phyloP scores from a whole-genome alignment of 2,888 invertebrate genomes.

The Lithophane ornitopus region DNA sequence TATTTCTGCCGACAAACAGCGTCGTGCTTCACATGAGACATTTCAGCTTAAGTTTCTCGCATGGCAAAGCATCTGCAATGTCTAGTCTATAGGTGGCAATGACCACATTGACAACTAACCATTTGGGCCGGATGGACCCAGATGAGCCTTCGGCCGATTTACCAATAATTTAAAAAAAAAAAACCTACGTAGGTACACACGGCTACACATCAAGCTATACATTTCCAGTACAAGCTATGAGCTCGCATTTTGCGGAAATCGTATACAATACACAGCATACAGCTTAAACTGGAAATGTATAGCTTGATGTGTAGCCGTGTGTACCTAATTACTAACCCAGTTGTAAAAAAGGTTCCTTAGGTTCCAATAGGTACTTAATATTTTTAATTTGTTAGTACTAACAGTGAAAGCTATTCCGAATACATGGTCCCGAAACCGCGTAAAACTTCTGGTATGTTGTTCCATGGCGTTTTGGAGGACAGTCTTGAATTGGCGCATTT shows the following conservation, averaged over 20 bases:
- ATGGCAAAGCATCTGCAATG: too few relatives aligned
- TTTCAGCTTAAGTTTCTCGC: not conserved
- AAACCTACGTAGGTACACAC: too few relatives aligned
- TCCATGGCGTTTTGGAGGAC: constrained; percentile 74
- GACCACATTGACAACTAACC: not conserved
- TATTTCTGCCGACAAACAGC: not conserved
- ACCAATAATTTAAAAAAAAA: too few relatives aligned
- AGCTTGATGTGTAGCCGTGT: too few relatives aligned
- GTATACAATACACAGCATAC: too few relatives aligned
- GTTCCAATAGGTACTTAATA: not conserved
- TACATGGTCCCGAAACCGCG: constrained; percentile 75
- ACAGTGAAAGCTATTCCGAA: constrained; percentile 77
- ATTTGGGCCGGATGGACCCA: not conserved
- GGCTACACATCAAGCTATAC: too few relatives aligned
- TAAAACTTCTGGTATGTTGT: constrained; percentile 73
- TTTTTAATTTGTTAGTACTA: constrained; percentile 49
- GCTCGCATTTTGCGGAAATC: too few relatives aligned
- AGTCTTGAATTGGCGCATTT: constrained; percentile 73
- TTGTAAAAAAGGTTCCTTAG: not conserved
- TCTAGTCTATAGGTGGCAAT: too few relatives aligned
- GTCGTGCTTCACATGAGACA: not conserved
- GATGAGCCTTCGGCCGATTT: not conserved
- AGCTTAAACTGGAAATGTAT: too few relatives aligned
- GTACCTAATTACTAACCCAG: not conserved
- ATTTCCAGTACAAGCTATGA: too few relatives aligned